These are phyloP conservation scores for Heliothis virescens DNA, from an alignment of 1,140 invertebrate species.

Conservation along the genomic window DNA sequence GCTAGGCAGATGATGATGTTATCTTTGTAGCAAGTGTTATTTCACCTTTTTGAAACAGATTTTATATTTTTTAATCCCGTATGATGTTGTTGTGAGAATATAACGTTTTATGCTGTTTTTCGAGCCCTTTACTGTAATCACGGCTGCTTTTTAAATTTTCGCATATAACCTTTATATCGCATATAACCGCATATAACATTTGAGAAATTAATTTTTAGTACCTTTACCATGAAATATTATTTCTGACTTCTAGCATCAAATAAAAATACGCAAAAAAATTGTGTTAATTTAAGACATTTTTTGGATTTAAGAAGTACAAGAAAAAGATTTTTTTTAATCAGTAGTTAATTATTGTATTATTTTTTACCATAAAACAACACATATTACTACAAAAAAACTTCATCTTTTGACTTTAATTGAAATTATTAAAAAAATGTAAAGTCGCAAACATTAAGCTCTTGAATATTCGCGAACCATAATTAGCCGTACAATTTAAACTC, in stretches of 20 bases:
- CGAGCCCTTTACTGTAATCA: background rate
- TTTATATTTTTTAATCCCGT: constrained; percentile 12
- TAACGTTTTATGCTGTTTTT: constrained; percentile 20
- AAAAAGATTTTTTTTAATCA: no score
- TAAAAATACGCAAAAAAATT: no score
- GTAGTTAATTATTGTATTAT: no score
- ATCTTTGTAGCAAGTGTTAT: no score
- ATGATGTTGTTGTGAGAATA: constrained; percentile 3
- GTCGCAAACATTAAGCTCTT: background rate
- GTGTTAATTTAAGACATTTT: no score
- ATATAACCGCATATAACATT: no score
- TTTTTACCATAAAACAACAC: background rate
- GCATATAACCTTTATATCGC: constrained; percentile 6
- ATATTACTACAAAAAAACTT: background rate
- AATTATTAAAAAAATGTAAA: background rate
- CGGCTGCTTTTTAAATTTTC: constrained; percentile 7
- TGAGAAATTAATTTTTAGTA: no score
- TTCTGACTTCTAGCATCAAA: no score
- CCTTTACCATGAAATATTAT: no score
- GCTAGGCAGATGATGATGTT: no score
- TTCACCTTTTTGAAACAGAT: no score
- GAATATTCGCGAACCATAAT: constrained; percentile 3
- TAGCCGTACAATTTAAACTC: background rate
- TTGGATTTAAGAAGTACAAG: no score
- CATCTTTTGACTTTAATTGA: background rate